Evolutionary conservation across 2,797 vertebrate genomes (phyloP).

Genomic region (Otolemur crassicaudatus): DNA sequence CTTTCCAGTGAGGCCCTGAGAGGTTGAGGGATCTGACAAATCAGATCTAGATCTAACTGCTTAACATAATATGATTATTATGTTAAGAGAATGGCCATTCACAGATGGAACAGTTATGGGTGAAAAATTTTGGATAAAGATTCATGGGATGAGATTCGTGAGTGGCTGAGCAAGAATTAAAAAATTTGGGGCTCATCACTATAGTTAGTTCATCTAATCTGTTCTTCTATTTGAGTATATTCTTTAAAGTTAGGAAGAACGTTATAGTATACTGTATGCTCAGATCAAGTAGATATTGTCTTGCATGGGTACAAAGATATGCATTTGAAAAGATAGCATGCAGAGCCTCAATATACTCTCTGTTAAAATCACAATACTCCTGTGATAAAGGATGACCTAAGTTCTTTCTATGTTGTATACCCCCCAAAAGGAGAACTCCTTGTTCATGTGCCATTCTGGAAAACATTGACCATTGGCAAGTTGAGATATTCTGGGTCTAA

Average conservation of each 20-base stretch:
- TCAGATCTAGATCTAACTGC: not conserved
- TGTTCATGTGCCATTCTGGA: not conserved
- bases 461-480: not conserved
- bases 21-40: not conserved
- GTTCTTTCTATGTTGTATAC: not conserved
- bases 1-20: not conserved
- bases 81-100: slow-evolving; percentile 9
- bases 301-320: not conserved
- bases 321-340: not conserved
- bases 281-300: not conserved
- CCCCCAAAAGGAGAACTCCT: not conserved
- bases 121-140: slow-evolving; percentile 1
- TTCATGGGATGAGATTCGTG: not conserved
- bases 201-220: not conserved
- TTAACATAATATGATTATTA: not conserved
- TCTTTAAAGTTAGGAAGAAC: slow-evolving; percentile 28
- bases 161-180: not conserved
- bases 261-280: not conserved
- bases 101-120: not conserved
- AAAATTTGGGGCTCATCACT: not conserved
- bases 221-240: not conserved
- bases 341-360: not conserved
- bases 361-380: not conserved
- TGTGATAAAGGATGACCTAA: not conserved
- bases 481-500: not conserved